These are phyloP conservation scores for Enteromius unitaeniatus DNA, from an alignment of 2,797 vertebrate genomes.

Conservation along the genomic window DNA sequence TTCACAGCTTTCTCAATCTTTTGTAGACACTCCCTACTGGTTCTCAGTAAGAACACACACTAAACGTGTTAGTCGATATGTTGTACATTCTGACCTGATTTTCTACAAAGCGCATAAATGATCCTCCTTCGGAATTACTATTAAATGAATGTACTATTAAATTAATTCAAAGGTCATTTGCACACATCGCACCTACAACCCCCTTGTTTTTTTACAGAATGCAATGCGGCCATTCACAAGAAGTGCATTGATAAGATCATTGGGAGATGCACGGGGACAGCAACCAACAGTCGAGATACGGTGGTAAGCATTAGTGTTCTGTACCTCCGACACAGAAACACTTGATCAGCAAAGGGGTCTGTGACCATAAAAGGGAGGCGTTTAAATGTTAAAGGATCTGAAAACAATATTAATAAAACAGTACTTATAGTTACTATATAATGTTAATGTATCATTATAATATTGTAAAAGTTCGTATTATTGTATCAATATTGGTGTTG, in stretches of 20 bases:
- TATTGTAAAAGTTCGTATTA: too few relatives aligned
- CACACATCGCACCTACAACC: neutral
- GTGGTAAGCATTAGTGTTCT: constrained; percentile 68
- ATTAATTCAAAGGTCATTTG: neutral
- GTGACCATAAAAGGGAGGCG: neutral
- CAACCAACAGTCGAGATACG: constrained; percentile 92
- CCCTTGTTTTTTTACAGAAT: constrained; percentile 81
- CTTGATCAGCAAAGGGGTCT: neutral
- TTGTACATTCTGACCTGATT: neutral
- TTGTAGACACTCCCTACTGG: neutral
- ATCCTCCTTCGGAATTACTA: too few relatives aligned
- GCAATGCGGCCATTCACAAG: constrained; percentile 98
- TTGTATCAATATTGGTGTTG: too few relatives aligned
- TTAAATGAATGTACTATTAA: too few relatives aligned
- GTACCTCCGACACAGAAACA: neutral
- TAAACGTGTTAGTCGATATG: neutral
- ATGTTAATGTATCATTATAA: neutral
- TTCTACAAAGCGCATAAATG: neutral
- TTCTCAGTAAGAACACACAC: neutral
- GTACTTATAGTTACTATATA: neutral
- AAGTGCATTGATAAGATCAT: constrained; percentile 97
- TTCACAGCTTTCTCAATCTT: constrained; percentile 21
- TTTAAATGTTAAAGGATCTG: neutral
- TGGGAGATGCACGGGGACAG: constrained; percentile 93
- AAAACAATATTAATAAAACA: neutral